Base-by-base conservation (phyloP, 1,140 invertebrate species). In the Danaus plexippus region DNA sequence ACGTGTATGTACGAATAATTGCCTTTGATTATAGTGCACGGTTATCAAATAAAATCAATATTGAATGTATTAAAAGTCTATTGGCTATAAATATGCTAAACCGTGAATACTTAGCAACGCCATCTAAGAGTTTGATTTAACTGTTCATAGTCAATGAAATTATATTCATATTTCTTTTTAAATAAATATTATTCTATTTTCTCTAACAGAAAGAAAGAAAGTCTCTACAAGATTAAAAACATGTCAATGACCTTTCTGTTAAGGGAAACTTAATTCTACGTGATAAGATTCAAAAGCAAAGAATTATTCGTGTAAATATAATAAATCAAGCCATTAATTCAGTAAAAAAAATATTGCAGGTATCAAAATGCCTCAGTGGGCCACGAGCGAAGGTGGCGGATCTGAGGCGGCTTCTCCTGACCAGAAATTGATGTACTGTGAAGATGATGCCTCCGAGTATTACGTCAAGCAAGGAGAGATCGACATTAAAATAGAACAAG, bases 311-410 rank as follows among this genome's bases (percentile, higher is more conserved):
- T n/a, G n/a, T n/a, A n/a, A n/a, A n/a, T n/a, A n/a, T n/a, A n/a
- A n/a, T n/a, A n/a, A n/a, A 52, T 56, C 53, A 42, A 10, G 15
- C 6, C 22, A 9, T 32, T 41, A n/a, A 11, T 50, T 57, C 50
- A 11, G 2, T 8, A 2, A 32, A 32, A 32, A 32, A 32, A n/a
- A n/a, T 46, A 42, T 75, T 75, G 46, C 73, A 82, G 79, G 64
- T 53, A 44, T 54, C 50, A 75, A 69, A 62, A 84, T 84, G 80
- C 80, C 75, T 58, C 77, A 84, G 59, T 84, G 74, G 75, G 77
- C 73, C 40, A 81, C 71, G 53, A 71, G 64, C 22, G 80, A 79
- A 50, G 71, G 74, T 42, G 77, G 67, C 10, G 75, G 70, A 10
- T 71, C 80, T 3, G 75, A 81, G 50, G 73, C 73, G 7, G 74